A percentile compares a stretch with the other conserved stretches of the same genome.
These are phyloP conservation scores for Sminthurides aquaticus DNA, from an alignment of 2,888 invertebrate genomes.

Conservation along the genomic window DNA sequence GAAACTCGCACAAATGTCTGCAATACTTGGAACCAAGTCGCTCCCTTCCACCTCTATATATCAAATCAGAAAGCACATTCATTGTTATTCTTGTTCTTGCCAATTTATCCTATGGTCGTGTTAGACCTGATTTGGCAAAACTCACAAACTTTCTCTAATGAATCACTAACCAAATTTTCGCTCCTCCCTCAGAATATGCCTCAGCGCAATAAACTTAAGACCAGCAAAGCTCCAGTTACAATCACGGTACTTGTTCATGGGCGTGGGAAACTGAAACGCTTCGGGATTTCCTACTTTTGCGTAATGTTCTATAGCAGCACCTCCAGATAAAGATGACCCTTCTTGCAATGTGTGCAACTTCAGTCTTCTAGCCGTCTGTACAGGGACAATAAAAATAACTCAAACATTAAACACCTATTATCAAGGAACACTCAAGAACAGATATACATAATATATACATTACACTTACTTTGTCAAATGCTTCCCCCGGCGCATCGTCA, in stretches of 20 bases:
- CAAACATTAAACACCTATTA: not conserved
- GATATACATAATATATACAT: not conserved
- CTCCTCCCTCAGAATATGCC: conserved; percentile 57
- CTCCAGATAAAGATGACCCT: conserved; percentile 69
- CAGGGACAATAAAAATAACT: too few relatives aligned
- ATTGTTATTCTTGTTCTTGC: not conserved
- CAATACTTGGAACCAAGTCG: conserved; percentile 63
- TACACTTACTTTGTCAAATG: conserved; percentile 72
- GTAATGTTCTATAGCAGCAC: conserved; percentile 74
- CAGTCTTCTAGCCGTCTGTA: conserved; percentile 70
- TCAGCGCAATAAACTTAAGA: conserved; percentile 57
- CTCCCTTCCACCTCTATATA: conserved; percentile 56
- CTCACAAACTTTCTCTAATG: conserved; percentile 1
- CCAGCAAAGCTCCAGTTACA: conserved; percentile 92
- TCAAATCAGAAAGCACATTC: too few relatives aligned
- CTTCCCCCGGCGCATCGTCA: conserved; percentile 89
- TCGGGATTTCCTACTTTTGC: conserved; percentile 62
- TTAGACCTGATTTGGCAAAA: not conserved
- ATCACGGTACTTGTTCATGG: conserved; percentile 58
- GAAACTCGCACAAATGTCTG: conserved; percentile 79
- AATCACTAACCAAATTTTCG: conserved; percentile 48
- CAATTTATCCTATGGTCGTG: not conserved
- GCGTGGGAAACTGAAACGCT: conserved; percentile 60
- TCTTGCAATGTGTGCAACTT: conserved; percentile 70
- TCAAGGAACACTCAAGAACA: not conserved